Conservation (phyloP, 2,888 invertebrate species). For the Nymphalis polychloros region DNA sequence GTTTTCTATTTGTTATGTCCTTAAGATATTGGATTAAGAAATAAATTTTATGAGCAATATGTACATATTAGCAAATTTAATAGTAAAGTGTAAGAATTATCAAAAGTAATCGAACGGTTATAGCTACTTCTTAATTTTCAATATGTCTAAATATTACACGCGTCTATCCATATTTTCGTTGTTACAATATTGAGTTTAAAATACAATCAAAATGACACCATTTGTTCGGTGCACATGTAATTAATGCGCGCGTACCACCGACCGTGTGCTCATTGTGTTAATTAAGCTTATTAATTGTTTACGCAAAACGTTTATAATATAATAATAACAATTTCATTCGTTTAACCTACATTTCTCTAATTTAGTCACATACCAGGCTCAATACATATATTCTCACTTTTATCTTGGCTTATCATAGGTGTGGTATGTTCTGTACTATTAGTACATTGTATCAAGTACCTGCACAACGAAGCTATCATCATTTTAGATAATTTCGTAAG, state of each 20-base stretch:
- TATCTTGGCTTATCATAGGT: not conserved
- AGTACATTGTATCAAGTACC: no score
- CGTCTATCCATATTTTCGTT: not conserved
- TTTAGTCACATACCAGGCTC: not conserved
- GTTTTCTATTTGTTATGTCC: not conserved
- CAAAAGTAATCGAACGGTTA: no score
- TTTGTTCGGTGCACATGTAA: conserved; percentile 3
- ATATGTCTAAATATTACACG: not conserved
- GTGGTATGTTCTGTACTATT: no score
- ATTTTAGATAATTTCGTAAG: not conserved
- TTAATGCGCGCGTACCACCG: not conserved
- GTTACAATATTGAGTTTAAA: not conserved
- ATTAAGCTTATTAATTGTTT: conserved; percentile 38
- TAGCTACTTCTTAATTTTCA: no score
- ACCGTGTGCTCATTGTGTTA: conserved; percentile 27
- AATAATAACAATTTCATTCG: conserved; percentile 2
- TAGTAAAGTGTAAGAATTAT: no score
- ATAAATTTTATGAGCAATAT: no score
- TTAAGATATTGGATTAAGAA: no score
- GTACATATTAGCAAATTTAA: no score
- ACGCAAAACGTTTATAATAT: conserved; percentile 22
- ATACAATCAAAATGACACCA: not conserved
- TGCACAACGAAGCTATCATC: not conserved
- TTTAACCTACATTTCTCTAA: conserved; percentile 8
- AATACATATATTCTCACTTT: not conserved